Evolutionary conservation across 1,140 invertebrate species (phyloP).

Genomic region (Drosophila chauvacae): DNA sequence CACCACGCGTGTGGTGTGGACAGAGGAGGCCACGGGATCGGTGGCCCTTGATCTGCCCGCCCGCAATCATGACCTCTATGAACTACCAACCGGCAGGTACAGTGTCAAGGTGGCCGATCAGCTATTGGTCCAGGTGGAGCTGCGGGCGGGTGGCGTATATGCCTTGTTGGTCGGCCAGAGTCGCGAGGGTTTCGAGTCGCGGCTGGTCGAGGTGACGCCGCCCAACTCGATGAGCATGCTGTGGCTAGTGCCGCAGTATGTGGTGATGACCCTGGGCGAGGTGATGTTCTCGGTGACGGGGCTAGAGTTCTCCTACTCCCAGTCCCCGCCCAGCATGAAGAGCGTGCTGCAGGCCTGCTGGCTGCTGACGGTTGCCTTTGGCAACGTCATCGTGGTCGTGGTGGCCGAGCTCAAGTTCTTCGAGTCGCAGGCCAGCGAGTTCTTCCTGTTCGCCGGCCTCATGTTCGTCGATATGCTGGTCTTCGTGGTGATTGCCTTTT

Average conservation of each 20-base stretch:
- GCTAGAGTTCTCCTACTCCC: conserved; percentile 94
- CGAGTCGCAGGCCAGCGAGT: conserved; percentile 88
- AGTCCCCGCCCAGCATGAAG: conserved; percentile 95
- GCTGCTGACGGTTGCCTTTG: conserved; percentile 96
- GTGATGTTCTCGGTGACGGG: conserved; percentile 97
- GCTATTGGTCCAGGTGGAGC: conserved; percentile 1
- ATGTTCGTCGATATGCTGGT: conserved; percentile 93
- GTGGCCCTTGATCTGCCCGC: conserved; percentile 50
- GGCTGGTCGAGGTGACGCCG: conserved; percentile 85
- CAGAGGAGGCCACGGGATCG: conserved; percentile 20
- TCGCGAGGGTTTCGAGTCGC: conserved; percentile 18
- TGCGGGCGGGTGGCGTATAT: conserved; percentile 86
- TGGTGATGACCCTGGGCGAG: conserved; percentile 92
- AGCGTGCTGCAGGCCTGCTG: conserved; percentile 95
- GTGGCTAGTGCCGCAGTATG: conserved; percentile 94
- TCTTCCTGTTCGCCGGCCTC: conserved; percentile 93
- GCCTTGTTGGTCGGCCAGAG: conserved; percentile 85
- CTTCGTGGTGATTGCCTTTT: conserved; percentile 91
- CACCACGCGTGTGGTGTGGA: conserved; percentile 55
- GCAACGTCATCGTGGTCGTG: conserved; percentile 96
- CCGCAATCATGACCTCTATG: conserved; percentile 59
- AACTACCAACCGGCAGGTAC: conserved; percentile 48
- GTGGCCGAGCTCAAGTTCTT: conserved; percentile 86
- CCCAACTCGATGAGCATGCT: conserved; percentile 92
- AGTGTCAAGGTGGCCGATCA: conserved; percentile 24